Conservation (phyloP, 1,140 invertebrate genomes). For the Trichoplusia ni region DNA sequence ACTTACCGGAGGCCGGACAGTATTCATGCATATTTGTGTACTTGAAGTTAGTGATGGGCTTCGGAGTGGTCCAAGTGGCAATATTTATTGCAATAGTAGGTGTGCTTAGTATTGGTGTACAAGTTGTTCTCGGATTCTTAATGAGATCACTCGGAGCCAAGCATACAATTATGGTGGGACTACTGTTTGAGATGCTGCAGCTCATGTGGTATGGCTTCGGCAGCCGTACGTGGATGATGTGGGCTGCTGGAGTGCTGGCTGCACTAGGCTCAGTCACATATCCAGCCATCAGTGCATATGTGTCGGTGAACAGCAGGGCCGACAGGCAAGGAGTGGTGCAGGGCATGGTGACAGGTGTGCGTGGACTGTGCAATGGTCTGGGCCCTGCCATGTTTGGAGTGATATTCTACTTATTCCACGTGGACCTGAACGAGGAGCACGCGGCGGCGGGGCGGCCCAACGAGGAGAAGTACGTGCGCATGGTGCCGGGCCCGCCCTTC, state of each 20-base stretch:
- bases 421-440: slow-evolving; percentile 94
- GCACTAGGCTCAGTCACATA: slow-evolving; percentile 98
- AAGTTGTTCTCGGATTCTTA: slow-evolving; percentile 93
- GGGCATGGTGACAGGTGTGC: slow-evolving; percentile 98
- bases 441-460: slow-evolving; percentile 58
- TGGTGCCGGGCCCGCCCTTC: slow-evolving; percentile 99
- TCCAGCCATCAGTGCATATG: slow-evolving; percentile 99
- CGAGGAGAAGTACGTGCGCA: slow-evolving; percentile 79
- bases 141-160: slow-evolving; percentile 95
- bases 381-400: slow-evolving; percentile 98
- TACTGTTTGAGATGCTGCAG: slow-evolving; percentile 98
- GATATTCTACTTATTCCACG: slow-evolving; percentile 99
- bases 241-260: slow-evolving; percentile 97
- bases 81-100: slow-evolving; percentile 99
- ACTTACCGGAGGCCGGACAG: slow-evolving; percentile 98
- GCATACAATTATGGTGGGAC: slow-evolving; percentile 97
- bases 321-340: slow-evolving; percentile 99
- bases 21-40: slow-evolving; percentile 99
- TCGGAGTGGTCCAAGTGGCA: slow-evolving; percentile 96
- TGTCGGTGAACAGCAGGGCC: slow-evolving; percentile 97
- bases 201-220: slow-evolving; percentile 98
- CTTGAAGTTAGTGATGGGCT: slow-evolving; percentile 98
- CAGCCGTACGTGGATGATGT: slow-evolving; percentile 94
- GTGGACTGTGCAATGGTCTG: slow-evolving; percentile 95
- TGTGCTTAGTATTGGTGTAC: slow-evolving; percentile 97